Conservation (phyloP, 2,797 vertebrate species). For the Sternotherus odoratus region DNA sequence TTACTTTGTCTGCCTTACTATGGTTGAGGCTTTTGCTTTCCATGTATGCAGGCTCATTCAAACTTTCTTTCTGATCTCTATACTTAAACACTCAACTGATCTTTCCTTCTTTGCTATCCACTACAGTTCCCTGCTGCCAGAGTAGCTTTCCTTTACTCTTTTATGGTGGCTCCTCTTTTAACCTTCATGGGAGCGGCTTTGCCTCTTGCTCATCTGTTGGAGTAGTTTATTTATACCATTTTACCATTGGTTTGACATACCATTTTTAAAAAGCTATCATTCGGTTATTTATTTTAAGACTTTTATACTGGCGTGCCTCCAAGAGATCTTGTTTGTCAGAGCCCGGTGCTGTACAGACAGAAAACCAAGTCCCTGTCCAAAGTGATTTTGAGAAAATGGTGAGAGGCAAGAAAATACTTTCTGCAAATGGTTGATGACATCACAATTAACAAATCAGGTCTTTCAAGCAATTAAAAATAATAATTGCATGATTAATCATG, state of each 20-base stretch:
- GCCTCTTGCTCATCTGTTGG: not conserved
- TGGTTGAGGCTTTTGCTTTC: not conserved
- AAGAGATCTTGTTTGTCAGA: not conserved
- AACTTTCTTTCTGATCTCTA: not conserved
- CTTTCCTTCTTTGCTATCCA: not conserved
- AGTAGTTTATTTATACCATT: too few relatives aligned
- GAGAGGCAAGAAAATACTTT: not conserved
- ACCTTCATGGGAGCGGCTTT: not conserved
- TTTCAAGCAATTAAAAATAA: too few relatives aligned
- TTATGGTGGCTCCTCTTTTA: not conserved
- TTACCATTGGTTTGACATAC: not conserved
- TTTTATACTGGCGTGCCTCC: not conserved
- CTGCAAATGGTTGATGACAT: not conserved
- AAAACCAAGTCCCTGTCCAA: not conserved
- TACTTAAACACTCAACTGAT: fast-evolving
- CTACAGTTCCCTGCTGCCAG: not conserved
- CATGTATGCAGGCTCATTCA: not conserved
- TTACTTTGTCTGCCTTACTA: not conserved
- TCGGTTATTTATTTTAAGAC: not conserved
- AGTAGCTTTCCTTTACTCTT: not conserved
- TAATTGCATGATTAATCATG: too few relatives aligned
- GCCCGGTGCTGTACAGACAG: not conserved
- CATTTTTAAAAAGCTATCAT: not conserved
- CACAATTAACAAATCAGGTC: not conserved
- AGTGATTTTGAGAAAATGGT: not conserved